Base-by-base conservation (phyloP, 2,113 vertebrate species). In the Typhlomys cinereus region DNA sequence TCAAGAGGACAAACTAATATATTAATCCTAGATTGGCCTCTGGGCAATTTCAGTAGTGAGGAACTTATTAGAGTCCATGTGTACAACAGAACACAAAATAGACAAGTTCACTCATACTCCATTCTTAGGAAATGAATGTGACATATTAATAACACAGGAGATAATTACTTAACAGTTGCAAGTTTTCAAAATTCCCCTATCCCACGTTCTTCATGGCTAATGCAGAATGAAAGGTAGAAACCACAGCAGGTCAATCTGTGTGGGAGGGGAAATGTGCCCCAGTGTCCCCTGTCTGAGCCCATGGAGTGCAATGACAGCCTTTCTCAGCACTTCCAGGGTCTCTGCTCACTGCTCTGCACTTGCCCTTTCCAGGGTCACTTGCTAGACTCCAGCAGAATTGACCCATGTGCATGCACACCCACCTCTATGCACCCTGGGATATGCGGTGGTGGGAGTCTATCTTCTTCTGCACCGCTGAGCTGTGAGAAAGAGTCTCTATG, bases 1-100 rank as follows among this genome's bases (percentile, higher is more conserved):
- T 62, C 41, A 81, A 87, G 25, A 48, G 71, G 62, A 88, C 54
- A 85, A 79, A 69, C 2, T 78, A n/a, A 94, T 44, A 27, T 52
- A 69, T 80, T 91, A 92, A 93, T 85, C 87, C 92, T 76, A 94
- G 36, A 93, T 88, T 34, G 54, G 70, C 31, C n/a, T 41, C 62
- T 59, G 70, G 75, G 83, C 21, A 36, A 69, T 85, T 69, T 89
- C 78, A 89, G 52, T 59, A 80, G 59, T 59, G 46, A 70, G 46
- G 86, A 59, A 74, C 36, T 52, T 73, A 34, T 13, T 73, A 41
- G 23, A 27, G 39, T 76, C 39, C 75, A 61, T 20, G 14, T 5
- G 50, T 10, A 70, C 9, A 83, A 66, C 8, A 84, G 83, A 86
- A 41, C 34, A 91, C 71, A 92, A 76, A 88, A 71, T 27, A 61